These are phyloP conservation scores for Steinernema feltiae DNA, from an alignment of 1,140 invertebrate genomes.

Conservation along the genomic window DNA sequence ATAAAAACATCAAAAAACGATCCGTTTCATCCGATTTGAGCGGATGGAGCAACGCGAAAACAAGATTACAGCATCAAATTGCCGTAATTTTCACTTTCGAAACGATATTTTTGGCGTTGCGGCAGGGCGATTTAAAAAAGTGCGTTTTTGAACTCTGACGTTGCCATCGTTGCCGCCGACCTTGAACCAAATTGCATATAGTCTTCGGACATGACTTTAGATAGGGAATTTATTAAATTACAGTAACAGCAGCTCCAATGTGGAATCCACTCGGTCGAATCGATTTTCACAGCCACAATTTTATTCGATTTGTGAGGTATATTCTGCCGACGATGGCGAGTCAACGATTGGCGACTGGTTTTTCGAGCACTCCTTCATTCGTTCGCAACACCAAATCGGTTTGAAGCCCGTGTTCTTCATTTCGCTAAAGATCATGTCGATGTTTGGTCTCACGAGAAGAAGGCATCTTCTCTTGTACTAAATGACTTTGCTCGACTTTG, in stretches of 20 bases:
- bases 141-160: neutral
- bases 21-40: no score
- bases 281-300: neutral
- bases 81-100: neutral
- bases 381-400: conserved; percentile 23
- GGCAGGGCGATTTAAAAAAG: neutral
- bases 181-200: neutral
- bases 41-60: no score
- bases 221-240: no score
- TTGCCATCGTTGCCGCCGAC: neutral
- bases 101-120: neutral
- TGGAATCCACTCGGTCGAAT: no score
- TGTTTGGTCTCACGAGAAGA: conserved; percentile 19
- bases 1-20: no score
- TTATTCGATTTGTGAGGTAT: neutral
- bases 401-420: conserved; percentile 25
- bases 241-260: no score
- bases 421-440: conserved; percentile 24
- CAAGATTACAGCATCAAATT: no score
- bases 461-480: conserved; percentile 26
- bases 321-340: neutral
- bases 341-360: neutral
- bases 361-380: conserved; percentile 23
- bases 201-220: no score
- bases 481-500: neutral